Evolutionary conservation across 2,888 invertebrate genomes (phyloP).

Genomic region (Idaea straminata): DNA sequence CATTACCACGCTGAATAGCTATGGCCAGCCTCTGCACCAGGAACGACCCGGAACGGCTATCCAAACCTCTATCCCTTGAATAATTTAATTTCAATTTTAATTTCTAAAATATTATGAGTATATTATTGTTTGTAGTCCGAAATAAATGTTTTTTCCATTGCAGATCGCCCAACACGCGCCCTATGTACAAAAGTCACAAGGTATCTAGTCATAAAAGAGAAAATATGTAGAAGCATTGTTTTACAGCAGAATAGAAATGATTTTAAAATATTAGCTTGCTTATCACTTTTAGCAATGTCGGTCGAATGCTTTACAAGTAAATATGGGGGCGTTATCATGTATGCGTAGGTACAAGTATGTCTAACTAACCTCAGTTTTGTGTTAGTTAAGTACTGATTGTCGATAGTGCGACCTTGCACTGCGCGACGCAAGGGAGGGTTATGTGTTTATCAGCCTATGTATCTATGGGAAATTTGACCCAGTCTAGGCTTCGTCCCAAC

Average conservation of each 20-base stretch:
- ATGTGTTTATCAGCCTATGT: too few relatives aligned
- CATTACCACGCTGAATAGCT: too few relatives aligned
- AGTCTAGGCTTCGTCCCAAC: too few relatives aligned
- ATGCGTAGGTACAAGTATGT: background rate
- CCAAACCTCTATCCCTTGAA: too few relatives aligned
- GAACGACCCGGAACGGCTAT: too few relatives aligned
- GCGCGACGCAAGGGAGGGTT: background rate
- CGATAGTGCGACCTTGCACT: background rate
- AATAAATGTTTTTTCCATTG: background rate
- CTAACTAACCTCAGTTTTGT: background rate
- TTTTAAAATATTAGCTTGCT: conserved; percentile 22
- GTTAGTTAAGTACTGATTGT: background rate
- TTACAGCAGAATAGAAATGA: background rate
- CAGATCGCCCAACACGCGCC: too few relatives aligned
- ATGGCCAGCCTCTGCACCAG: too few relatives aligned
- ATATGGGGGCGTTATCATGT: conserved; percentile 62
- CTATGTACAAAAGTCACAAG: background rate
- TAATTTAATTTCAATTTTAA: too few relatives aligned
- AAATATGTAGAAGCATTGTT: background rate
- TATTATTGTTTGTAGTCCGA: too few relatives aligned
- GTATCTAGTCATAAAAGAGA: background rate
- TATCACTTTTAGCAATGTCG: conserved; percentile 51
- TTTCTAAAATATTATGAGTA: too few relatives aligned
- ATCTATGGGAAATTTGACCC: too few relatives aligned
- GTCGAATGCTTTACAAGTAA: conserved; percentile 41